Conservation (phyloP, 2,888 invertebrate species). For the Junonia oenone region DNA sequence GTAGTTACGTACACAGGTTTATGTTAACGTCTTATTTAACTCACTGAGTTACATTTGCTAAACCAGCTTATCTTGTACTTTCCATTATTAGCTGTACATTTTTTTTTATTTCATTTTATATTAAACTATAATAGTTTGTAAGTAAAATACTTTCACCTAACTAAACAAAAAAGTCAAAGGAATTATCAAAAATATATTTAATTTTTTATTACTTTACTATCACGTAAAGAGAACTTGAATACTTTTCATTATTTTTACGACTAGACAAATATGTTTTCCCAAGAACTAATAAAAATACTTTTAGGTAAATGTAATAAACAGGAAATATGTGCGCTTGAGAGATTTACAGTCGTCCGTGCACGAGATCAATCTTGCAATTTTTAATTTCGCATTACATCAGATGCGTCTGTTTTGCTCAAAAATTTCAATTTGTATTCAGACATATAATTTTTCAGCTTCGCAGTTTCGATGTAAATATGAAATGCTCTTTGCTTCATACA, state of each 20-base stretch:
- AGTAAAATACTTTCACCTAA: no score
- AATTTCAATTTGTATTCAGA: conserved; percentile 8
- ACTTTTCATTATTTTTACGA: no score
- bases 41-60: not conserved
- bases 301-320: not conserved
- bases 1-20: not conserved
- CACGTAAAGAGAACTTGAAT: no score
- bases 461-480: not conserved
- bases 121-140: no score
- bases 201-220: no score
- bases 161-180: no score
- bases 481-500: not conserved
- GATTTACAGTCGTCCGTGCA: not conserved
- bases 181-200: no score
- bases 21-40: not conserved
- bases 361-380: not conserved
- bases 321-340: not conserved
- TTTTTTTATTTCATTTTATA: not conserved
- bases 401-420: not conserved
- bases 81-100: not conserved
- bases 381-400: not conserved
- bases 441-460: conserved; percentile 7
- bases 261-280: no score
- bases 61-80: not conserved
- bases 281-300: no score